Conservation (phyloP, 2,113 vertebrate species). For the Sakesphorus luctuosus region DNA sequence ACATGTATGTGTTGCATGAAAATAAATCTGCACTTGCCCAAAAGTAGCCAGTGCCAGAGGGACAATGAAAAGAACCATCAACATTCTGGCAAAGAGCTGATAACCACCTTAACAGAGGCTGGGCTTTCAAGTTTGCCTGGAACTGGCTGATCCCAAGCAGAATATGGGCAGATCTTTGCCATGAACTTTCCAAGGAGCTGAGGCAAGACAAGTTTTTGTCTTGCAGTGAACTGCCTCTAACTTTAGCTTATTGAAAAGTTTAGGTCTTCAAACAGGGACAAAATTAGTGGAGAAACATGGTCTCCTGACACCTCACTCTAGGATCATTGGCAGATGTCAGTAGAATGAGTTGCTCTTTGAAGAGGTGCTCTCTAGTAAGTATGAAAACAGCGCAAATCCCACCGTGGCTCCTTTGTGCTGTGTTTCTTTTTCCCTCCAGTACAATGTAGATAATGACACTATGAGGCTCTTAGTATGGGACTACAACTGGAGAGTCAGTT, state of each 20-base stretch:
- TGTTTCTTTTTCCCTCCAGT: not conserved
- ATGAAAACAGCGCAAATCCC: not conserved
- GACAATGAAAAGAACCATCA: not conserved
- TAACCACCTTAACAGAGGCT: not conserved
- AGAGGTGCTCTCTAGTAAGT: not conserved
- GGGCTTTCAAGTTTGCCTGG: not conserved
- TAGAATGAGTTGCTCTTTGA: not conserved
- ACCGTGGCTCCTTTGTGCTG: not conserved
- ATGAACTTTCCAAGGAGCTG: not conserved
- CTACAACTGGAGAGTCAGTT: not conserved
- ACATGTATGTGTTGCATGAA: not conserved
- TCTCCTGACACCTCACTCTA: not conserved
- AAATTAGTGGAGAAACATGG: not conserved
- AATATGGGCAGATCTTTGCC: not conserved
- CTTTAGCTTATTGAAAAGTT: not conserved
- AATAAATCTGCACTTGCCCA: not conserved
- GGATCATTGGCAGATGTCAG: not conserved
- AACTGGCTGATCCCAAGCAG: not conserved
- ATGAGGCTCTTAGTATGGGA: not conserved
- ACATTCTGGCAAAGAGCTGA: not conserved
- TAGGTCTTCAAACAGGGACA: not conserved
- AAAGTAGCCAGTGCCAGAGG: not conserved
- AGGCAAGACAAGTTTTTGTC: not conserved
- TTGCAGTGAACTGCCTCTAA: not conserved
- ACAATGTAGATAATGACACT: not conserved